Percentiles rank a stretch among this genome's conserved stretches.
These are phyloP conservation scores for Megalurothrips usitatus DNA, from an alignment of 2,888 invertebrate species.

Conservation along the genomic window DNA sequence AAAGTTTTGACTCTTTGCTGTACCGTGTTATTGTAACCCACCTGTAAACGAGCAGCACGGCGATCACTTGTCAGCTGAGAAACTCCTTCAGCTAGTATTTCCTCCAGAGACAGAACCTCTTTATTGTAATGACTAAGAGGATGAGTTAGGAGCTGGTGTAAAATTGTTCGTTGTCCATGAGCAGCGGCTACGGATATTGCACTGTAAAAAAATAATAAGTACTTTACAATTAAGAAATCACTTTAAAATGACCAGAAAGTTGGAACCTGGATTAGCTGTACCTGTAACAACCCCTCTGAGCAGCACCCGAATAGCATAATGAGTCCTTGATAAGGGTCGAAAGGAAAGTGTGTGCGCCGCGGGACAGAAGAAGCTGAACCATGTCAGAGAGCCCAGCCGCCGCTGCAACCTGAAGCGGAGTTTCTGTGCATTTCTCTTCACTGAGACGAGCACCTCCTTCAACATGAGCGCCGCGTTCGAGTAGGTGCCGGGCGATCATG, in stretches of 20 bases:
- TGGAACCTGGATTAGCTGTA: constrained; percentile 39
- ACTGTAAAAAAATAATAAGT: constrained; percentile 47
- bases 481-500: constrained; percentile 55
- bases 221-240: constrained; percentile 3
- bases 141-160: constrained; percentile 73
- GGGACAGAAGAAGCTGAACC: constrained; percentile 70
- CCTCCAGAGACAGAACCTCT: constrained; percentile 80
- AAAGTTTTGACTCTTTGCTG: too few relatives aligned
- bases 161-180: constrained; percentile 74
- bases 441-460: constrained; percentile 80
- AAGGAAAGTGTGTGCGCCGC: constrained; percentile 83
- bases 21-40: constrained; percentile 31
- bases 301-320: constrained; percentile 78
- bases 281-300: constrained; percentile 80
- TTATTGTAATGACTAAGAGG: constrained; percentile 61
- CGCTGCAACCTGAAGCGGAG: constrained; percentile 81
- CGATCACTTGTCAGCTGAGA: constrained; percentile 40
- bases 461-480: constrained; percentile 76
- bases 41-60: constrained; percentile 41
- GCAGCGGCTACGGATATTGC: constrained; percentile 86
- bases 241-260: background rate
- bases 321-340: constrained; percentile 74
- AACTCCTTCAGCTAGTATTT: constrained; percentile 81
- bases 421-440: constrained; percentile 80
- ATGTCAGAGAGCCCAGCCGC: constrained; percentile 76